Conservation (phyloP, 2,113 vertebrate genomes). For the Condylura cristata region DNA sequence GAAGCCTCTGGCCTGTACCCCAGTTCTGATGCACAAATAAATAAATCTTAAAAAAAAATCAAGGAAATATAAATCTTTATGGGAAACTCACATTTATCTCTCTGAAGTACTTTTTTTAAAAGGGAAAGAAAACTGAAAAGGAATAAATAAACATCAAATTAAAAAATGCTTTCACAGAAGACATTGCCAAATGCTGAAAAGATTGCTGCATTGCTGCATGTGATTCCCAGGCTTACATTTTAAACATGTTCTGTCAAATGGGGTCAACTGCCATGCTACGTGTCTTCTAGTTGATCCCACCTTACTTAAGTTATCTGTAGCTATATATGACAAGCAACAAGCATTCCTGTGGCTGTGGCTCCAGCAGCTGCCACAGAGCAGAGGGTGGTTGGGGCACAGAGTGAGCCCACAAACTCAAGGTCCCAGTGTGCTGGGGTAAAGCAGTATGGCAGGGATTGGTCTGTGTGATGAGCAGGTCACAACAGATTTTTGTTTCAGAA, state of each 20-base stretch:
- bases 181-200: not conserved
- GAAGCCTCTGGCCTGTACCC: no score
- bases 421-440: not conserved
- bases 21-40: no score
- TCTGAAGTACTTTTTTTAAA: not conserved
- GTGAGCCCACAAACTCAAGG: not conserved
- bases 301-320: not conserved
- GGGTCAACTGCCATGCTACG: not conserved
- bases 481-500: not conserved
- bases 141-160: not conserved
- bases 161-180: not conserved
- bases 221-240: constrained; percentile 17
- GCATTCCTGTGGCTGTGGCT: not conserved
- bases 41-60: constrained; percentile 35
- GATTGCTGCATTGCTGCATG: not conserved
- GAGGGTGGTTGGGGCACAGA: not conserved
- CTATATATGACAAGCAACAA: constrained; percentile 15
- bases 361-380: not conserved
- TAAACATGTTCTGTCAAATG: not conserved
- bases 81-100: not conserved
- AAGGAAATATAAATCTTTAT: not conserved
- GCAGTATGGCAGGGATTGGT: not conserved
- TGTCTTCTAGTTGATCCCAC: not conserved
- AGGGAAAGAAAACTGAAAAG: not conserved
- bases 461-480: not conserved